Base-by-base conservation (phyloP, 2,888 invertebrate genomes). In the Myopa testacea region DNA sequence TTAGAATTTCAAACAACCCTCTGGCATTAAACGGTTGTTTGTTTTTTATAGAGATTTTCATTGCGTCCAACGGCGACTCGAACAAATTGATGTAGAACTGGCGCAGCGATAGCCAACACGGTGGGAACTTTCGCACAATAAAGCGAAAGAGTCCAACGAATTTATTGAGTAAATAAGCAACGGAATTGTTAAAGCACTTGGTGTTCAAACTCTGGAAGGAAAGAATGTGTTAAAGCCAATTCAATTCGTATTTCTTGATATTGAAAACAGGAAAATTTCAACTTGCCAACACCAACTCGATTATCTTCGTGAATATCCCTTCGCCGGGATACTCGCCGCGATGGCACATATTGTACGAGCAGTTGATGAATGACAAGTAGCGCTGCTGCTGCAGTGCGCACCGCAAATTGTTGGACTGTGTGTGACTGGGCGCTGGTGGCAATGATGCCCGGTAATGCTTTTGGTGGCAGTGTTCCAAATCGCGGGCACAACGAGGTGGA, bases 61-160 rank as follows among this genome's bases (percentile, higher is more conserved):
- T 71, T 6, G 81, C 76, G 63, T 84, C 82, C 8, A 85, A 76
- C 0, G 84, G 81, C n/a, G 78, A 78, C 6, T 82, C 81, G 3
- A 87, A 80, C 37, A 87, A 83, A 0, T 83, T 84, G 0, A 82
- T 81, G 75, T 88, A 89, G 19, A 83, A 85, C 0, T 84, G 81
- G 12, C 87, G 86, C 45, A 89, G 70, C 5, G 85, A 85, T 14
- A 86, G 80, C 89, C 89, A 89, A 76, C 89, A 89, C 1, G 89
- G 89, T 8, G 89, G 89, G 78, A 89, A 89, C 52, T 83, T 82
- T 12, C 84, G 82, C 4, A 89, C 79, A 60, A 89, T 81, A 6
- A 84, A 80, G 52, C 84, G 85, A 71, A 86, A 88, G 0, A 85
- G 79, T 34, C 84, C 82, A 19, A 85, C 79, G 0, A 85, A 81